Conservation (phyloP, 2,888 invertebrate species). For the Cyrtodaria siliqua region DNA sequence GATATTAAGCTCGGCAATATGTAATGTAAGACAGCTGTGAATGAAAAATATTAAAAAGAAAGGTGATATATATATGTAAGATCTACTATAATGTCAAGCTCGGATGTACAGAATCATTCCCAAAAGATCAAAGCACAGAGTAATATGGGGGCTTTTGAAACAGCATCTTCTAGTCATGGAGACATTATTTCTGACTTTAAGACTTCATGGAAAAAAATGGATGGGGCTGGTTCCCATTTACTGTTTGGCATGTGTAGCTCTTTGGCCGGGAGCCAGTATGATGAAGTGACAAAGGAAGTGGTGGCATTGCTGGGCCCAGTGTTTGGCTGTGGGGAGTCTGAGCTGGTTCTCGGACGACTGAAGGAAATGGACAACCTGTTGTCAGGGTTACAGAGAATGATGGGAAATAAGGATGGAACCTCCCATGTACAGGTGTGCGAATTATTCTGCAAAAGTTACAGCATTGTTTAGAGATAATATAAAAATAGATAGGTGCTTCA, state of each 20-base stretch:
- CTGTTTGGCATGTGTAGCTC: slow-evolving; percentile 36
- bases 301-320: slow-evolving; percentile 53
- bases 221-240: slow-evolving; percentile 49
- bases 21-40: too few relatives aligned
- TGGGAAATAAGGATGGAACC: slow-evolving; percentile 9
- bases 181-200: slow-evolving; percentile 20
- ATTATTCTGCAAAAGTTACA: too few relatives aligned
- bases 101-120: too few relatives aligned
- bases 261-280: slow-evolving; percentile 51
- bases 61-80: too few relatives aligned
- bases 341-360: slow-evolving; percentile 61
- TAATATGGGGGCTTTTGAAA: neutral
- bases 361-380: slow-evolving; percentile 50
- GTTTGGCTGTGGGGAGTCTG: slow-evolving; percentile 55
- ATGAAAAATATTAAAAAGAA: too few relatives aligned
- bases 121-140: neutral
- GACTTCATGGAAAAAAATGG: slow-evolving; percentile 54
- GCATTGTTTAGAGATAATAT: too few relatives aligned
- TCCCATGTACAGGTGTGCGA: slow-evolving; percentile 15
- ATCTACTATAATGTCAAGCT: too few relatives aligned
- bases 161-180: neutral
- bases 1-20: too few relatives aligned
- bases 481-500: too few relatives aligned
- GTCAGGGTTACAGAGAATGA: slow-evolving; percentile 20
- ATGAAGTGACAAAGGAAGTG: slow-evolving; percentile 36